Evolutionary conservation across 2,113 vertebrate species (phyloP).

Genomic region (Mirounga angustirostris): DNA sequence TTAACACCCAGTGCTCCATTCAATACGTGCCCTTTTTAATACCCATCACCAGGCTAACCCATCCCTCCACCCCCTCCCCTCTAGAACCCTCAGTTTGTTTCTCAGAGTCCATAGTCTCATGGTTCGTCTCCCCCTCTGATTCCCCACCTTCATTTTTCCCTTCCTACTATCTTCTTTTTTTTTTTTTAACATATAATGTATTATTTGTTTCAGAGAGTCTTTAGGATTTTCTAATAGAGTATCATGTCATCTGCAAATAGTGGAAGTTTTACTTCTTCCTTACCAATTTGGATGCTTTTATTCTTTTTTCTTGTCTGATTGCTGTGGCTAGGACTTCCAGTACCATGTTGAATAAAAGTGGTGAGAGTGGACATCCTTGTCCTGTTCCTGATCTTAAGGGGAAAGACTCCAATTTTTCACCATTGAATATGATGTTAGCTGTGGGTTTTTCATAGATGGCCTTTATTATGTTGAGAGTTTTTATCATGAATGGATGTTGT

Average conservation of each 20-base stretch:
- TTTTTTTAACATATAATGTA: too few species aligned
- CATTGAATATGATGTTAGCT: background rate
- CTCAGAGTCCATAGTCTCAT: too few species aligned
- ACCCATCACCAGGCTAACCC: too few species aligned
- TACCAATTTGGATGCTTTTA: background rate
- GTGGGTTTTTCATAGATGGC: background rate
- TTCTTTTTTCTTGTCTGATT: background rate
- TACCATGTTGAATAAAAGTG: background rate
- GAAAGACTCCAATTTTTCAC: background rate
- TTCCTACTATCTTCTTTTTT: too few species aligned
- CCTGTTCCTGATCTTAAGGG: background rate
- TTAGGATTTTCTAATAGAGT: background rate
- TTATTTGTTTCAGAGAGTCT: too few species aligned
- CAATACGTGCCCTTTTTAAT: too few species aligned
- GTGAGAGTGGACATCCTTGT: background rate
- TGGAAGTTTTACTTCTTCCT: background rate
- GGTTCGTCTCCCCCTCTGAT: too few species aligned
- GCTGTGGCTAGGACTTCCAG: background rate
- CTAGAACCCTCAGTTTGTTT: too few species aligned
- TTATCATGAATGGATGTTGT: background rate
- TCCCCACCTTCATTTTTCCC: too few species aligned
- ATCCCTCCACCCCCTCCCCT: too few species aligned
- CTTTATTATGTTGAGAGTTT: background rate
- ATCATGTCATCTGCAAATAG: background rate
- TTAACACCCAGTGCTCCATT: too few species aligned